A percentile compares a stretch with the other conserved stretches of the same genome.
These are phyloP conservation scores for Drosophila ananassae DNA, from an alignment of 1,140 invertebrate genomes.

Conservation along the genomic window DNA sequence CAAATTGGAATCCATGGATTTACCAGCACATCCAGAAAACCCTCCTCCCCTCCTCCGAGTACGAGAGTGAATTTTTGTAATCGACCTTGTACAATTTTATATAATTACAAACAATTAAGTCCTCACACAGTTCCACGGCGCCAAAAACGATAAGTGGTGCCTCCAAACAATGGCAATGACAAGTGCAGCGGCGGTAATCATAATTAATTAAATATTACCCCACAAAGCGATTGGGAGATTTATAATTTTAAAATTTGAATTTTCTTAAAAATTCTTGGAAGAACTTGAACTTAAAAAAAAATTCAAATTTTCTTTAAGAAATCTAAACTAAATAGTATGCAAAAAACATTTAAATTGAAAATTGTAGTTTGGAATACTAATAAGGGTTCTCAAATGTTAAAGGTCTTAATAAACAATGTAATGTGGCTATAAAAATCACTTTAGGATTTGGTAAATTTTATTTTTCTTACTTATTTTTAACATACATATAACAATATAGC, in stretches of 20 bases:
- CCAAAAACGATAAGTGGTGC: slow-evolving; percentile 52
- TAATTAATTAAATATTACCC: slow-evolving; percentile 49
- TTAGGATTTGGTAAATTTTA: too few relatives aligned
- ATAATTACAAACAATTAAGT: slow-evolving; percentile 82
- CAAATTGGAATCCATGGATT: slow-evolving; percentile 69
- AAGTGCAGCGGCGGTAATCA: slow-evolving; percentile 14
- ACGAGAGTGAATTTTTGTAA: slow-evolving; percentile 41
- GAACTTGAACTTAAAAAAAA: too few relatives aligned
- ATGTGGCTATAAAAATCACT: too few relatives aligned
- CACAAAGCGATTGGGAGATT: slow-evolving; percentile 7
- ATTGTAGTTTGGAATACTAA: too few relatives aligned
- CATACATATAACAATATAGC: background rate
- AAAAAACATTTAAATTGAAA: too few relatives aligned
- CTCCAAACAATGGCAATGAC: slow-evolving; percentile 31
- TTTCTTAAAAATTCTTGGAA: background rate
- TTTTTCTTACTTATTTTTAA: background rate
- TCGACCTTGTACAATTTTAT: slow-evolving; percentile 80
- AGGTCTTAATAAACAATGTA: too few relatives aligned
- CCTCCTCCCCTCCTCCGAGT: slow-evolving; percentile 5
- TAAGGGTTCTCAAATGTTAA: too few relatives aligned
- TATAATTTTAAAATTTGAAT: slow-evolving; percentile 11
- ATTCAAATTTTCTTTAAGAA: background rate
- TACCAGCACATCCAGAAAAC: slow-evolving; percentile 32
- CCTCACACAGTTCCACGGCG: slow-evolving; percentile 26
- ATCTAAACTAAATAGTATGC: background rate